Conservation (phyloP, 2,113 vertebrate species). For the Danionella cerebrum region DNA sequence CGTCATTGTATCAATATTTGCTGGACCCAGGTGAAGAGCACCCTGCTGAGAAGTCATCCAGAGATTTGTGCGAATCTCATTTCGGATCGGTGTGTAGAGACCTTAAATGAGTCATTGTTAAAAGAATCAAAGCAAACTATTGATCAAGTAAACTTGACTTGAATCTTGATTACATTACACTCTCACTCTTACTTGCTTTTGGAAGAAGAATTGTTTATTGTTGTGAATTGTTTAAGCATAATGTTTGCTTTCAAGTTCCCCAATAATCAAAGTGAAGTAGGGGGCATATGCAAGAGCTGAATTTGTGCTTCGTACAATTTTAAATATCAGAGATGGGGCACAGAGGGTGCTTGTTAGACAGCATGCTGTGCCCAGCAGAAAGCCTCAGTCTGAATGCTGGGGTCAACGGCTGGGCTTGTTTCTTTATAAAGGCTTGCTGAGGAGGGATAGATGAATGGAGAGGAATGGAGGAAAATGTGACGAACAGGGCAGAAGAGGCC, state of each 20-base stretch:
- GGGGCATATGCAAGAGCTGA: background rate
- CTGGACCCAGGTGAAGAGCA: too few relatives aligned
- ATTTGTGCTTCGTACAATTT: conserved; percentile 10
- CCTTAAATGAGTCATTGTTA: too few relatives aligned
- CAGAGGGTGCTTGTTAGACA: background rate
- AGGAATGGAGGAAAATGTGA: conserved; percentile 13
- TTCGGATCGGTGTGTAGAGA: too few relatives aligned
- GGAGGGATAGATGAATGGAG: conserved; percentile 19
- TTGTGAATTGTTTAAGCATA: too few relatives aligned
- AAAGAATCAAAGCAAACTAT: too few relatives aligned
- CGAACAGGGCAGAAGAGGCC: conserved; percentile 3
- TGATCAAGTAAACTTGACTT: too few relatives aligned
- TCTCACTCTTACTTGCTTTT: too few relatives aligned
- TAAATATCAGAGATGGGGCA: conserved; percentile 5
- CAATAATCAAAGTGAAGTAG: background rate
- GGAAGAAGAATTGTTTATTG: too few relatives aligned
- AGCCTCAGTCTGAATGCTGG: conserved; percentile 23
- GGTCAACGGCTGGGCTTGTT: conserved; percentile 26
- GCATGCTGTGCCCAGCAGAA: conserved; percentile 16
- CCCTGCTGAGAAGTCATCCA: too few relatives aligned
- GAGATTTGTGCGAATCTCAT: too few relatives aligned
- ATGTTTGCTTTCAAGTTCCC: background rate
- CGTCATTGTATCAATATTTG: too few relatives aligned
- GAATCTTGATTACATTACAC: too few relatives aligned
- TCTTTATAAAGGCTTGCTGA: conserved; percentile 17